Evolutionary conservation across 92 coral and sea anemone genomes (phyloP), one percentile per base, ranked within the genome.

Genomic region (Siderastrea radians): DNA sequence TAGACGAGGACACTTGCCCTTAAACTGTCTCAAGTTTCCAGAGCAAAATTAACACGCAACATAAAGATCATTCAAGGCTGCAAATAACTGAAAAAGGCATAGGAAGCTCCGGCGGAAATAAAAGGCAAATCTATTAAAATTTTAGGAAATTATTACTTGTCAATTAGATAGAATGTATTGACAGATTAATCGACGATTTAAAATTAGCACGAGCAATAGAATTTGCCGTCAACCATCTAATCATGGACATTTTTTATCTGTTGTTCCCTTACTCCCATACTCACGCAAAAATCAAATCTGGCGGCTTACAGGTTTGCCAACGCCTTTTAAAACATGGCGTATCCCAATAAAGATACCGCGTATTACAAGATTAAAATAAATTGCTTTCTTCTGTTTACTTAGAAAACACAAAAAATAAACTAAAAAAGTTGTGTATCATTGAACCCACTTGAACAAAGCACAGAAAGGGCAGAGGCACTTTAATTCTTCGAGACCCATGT

Each of bases 341-440:
- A 67, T 5, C 50, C 17, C 44, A 73, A 83, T 72, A 49, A 61
- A 68, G 67, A 48, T 52, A 26, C 80, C 63, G 72, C 72, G 46
- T 49, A 6, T 74, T 62, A 58, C 72, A 50, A 84, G 81, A 84
- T 64, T 62, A 84, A 49, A 74, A 12, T 49, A 59, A 59, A 72
- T 73, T 71, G 72, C 58, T 50, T 45, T 72, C 66, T 55, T 19
- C 68, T 83, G 60, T 74, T 84, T 74, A 73, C 73, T 60, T 1
- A 62, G 44, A 63, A 60, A 72, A 72, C 87, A 72, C 19, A 12
- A 45, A 17, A 71, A 72, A 58, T 83, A 83, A 72, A 62, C 73
- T 44, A 12, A 17, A 73, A 47, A 47, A 1, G 67, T 61, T 71
- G 60, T 4, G 14, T 1, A 48, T 71, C 71, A 59, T 54, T 71